Conservation (phyloP, 2,797 vertebrate species). For the Myripristis jacobus region DNA sequence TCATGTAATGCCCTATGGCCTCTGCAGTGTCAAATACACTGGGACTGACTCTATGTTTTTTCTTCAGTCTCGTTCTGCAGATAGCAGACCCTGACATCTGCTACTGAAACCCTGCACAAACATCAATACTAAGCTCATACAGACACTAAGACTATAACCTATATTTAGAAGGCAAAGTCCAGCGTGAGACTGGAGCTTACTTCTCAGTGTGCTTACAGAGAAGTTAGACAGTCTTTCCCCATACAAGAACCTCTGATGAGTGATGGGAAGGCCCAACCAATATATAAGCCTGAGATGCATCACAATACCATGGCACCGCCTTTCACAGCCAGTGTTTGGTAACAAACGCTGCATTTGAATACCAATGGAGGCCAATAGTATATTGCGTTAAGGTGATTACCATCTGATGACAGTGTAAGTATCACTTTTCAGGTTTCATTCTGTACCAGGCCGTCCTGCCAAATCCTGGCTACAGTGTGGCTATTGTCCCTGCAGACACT, state of each 20-base stretch:
- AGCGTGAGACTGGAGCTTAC: conserved; percentile 24
- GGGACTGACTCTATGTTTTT: conserved; percentile 28
- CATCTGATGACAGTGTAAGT: conserved; percentile 69
- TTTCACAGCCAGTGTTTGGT: conserved; percentile 73
- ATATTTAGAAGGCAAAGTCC: conserved; percentile 65
- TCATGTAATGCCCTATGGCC: conserved; percentile 71
- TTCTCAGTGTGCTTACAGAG: conserved; percentile 48
- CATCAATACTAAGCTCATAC: conserved; percentile 70
- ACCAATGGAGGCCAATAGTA: conserved; percentile 68
- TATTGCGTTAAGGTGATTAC: conserved; percentile 70
- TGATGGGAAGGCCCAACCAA: conserved; percentile 54
- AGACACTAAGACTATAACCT: conserved; percentile 62
- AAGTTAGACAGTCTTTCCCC: conserved; percentile 42
- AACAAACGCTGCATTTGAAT: conserved; percentile 80
- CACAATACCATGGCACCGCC: conserved; percentile 76
- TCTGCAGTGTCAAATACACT: conserved; percentile 64
- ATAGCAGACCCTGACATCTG: conserved; percentile 72
- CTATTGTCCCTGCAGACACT: conserved; percentile 16
- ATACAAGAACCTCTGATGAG: conserved; percentile 57
- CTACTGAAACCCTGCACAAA: conserved; percentile 76
- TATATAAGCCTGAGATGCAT: conserved; percentile 71
- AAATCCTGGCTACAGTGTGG: conserved; percentile 20
- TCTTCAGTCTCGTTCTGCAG: conserved; percentile 71
- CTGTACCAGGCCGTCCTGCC: conserved; percentile 19
- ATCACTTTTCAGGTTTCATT: conserved; percentile 63